Conservation (phyloP, 2,113 vertebrate species). For the Caracal caracal region DNA sequence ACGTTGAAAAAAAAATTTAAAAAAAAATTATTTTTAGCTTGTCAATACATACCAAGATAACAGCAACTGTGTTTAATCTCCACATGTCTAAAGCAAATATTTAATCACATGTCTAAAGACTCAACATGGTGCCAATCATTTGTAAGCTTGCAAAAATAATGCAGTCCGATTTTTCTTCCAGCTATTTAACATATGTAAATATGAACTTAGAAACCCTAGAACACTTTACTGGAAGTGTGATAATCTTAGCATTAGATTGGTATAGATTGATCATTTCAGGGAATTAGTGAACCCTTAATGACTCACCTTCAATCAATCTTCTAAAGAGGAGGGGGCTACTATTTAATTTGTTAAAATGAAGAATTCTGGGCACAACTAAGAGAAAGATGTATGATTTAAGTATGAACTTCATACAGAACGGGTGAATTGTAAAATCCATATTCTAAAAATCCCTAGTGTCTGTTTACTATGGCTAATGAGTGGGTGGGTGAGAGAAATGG, state of each 20-base stretch:
- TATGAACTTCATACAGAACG: background rate
- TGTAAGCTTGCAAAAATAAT: background rate
- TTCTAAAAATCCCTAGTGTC: background rate
- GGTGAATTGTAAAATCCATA: background rate
- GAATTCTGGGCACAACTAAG: background rate
- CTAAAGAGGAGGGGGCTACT: background rate
- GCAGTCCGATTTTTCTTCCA: background rate
- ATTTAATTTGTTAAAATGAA: background rate
- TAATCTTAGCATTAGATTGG: background rate
- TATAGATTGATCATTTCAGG: background rate
- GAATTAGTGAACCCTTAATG: background rate
- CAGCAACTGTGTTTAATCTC: background rate
- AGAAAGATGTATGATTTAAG: background rate
- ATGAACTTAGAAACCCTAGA: background rate
- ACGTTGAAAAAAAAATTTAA: background rate
- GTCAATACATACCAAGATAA: background rate
- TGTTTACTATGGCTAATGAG: constrained; percentile 16
- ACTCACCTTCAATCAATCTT: background rate
- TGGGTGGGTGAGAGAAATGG: background rate
- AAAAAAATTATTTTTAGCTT: background rate
- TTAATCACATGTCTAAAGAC: background rate
- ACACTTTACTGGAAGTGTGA: background rate
- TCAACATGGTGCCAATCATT: background rate
- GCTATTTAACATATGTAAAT: background rate
- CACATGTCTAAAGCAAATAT: background rate